These are phyloP conservation scores for Festucalex cinctus DNA, from an alignment of 2,113 vertebrate species.

Conservation along the genomic window DNA sequence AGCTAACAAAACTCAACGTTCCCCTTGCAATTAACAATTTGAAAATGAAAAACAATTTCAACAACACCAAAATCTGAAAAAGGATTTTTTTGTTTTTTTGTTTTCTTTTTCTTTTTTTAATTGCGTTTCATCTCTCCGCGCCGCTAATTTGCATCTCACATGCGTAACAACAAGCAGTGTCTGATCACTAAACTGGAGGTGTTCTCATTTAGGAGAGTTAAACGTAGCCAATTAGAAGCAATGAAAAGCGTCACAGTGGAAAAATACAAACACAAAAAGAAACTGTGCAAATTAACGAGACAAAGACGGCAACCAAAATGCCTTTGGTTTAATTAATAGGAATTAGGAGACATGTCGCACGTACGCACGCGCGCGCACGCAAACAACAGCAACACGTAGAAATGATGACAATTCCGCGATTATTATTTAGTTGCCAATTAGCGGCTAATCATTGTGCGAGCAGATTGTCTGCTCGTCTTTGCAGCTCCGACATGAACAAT, in stretches of 20 bases:
- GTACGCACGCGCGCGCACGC: constrained; percentile 15
- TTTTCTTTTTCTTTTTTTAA: no score
- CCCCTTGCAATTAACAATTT: neutral
- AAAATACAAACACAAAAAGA: constrained; percentile 21
- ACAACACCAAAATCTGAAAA: neutral
- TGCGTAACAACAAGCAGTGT: neutral
- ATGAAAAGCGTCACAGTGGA: constrained; percentile 49
- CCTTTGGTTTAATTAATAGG: constrained; percentile 50
- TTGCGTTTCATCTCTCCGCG: constrained; percentile 3
- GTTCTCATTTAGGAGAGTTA: constrained; percentile 44
- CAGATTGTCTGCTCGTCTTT: constrained; percentile 13
- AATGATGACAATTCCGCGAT: constrained; percentile 61
- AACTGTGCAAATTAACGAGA: constrained; percentile 42
- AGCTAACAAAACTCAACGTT: neutral
- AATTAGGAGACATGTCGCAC: constrained; percentile 34
- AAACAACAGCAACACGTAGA: constrained; percentile 40
- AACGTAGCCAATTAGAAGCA: constrained; percentile 53
- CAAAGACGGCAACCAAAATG: constrained; percentile 34
- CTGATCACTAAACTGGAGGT: constrained; percentile 34
- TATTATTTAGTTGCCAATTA: constrained; percentile 59
- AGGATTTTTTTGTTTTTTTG: no score
- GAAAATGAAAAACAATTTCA: neutral
- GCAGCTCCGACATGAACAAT: neutral
- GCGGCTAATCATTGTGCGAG: constrained; percentile 34
- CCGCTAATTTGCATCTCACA: constrained; percentile 3